These are phyloP conservation scores for Erpornis zantholeuca DNA, from an alignment of 2,113 vertebrate genomes.

Conservation along the genomic window DNA sequence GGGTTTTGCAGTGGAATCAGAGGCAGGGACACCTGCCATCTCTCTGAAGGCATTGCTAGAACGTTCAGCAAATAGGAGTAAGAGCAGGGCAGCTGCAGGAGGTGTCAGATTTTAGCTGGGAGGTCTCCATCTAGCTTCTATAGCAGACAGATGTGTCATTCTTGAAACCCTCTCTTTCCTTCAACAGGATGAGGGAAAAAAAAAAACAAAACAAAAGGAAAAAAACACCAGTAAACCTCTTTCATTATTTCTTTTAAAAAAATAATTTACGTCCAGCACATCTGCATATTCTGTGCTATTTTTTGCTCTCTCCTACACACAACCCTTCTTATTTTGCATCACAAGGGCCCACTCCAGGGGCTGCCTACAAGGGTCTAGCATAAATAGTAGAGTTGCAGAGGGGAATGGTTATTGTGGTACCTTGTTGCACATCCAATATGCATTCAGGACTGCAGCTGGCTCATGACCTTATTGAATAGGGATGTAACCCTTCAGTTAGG, in stretches of 20 bases:
- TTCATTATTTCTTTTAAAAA: neutral
- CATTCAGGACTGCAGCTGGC: neutral
- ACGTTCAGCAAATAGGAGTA: neutral
- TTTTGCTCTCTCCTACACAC: neutral
- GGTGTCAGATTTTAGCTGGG: neutral
- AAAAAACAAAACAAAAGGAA: neutral
- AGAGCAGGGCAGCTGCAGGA: neutral
- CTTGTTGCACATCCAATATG: neutral
- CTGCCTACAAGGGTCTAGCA: neutral
- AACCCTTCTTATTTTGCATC: neutral
- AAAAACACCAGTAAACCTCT: neutral
- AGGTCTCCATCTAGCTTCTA: neutral
- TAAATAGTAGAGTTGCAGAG: neutral
- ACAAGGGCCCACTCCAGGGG: neutral
- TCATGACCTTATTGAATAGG: neutral
- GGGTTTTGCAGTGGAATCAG: neutral
- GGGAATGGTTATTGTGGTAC: neutral
- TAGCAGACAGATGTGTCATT: neutral
- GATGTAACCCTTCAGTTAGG: neutral
- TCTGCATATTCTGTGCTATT: neutral
- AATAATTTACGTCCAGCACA: neutral
- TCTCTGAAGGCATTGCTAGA: neutral
- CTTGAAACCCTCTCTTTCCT: neutral
- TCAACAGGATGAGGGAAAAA: neutral
- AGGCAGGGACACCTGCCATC: neutral